Conservation (phyloP, 2,797 vertebrate species). For the Phataginus tricuspis region DNA sequence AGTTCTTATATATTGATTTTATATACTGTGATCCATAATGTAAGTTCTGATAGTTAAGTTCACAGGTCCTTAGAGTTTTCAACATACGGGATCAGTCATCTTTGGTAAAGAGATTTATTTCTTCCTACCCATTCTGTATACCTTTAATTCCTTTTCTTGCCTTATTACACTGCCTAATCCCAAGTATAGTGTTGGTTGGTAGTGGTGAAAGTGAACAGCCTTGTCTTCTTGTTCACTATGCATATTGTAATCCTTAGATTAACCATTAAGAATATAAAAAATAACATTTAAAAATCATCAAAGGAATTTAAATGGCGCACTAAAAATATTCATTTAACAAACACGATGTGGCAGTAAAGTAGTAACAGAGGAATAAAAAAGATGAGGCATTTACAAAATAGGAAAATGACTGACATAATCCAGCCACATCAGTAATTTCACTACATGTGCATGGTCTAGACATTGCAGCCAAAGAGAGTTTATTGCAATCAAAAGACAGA, state of each 20-base stretch:
- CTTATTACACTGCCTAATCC: background rate
- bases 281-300: background rate
- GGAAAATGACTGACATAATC: background rate
- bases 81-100: background rate
- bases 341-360: background rate
- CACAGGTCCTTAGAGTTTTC: background rate
- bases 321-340: background rate
- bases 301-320: background rate
- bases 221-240: background rate
- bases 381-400: background rate
- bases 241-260: background rate
- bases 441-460: background rate
- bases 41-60: background rate
- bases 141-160: background rate
- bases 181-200: background rate
- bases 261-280: background rate
- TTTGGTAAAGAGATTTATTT: background rate
- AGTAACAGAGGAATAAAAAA: background rate
- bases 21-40: background rate
- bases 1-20: background rate
- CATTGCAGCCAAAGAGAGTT: background rate
- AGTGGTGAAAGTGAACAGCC: background rate
- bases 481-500: background rate
- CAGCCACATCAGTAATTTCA: background rate
- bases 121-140: background rate